Evolutionary conservation across 2,797 vertebrate species (phyloP).

Genomic region (Echiichthys vipera): DNA sequence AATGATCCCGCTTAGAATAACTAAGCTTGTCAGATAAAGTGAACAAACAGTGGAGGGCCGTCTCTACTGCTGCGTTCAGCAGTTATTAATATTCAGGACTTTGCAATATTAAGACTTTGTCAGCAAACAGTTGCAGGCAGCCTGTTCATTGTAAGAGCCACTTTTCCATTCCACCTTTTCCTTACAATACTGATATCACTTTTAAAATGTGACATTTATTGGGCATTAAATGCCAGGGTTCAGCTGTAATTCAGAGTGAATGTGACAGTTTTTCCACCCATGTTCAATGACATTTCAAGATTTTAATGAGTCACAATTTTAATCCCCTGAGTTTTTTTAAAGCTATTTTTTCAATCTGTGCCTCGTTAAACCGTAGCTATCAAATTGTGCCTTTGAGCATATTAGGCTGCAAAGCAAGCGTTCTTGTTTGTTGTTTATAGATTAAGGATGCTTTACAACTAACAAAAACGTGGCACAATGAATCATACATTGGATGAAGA

Average conservation of each 20-base stretch:
- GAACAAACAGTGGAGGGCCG: conserved; percentile 16
- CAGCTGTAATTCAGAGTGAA: conserved; percentile 43
- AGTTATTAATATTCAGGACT: conserved; percentile 61
- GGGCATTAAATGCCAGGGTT: conserved; percentile 45
- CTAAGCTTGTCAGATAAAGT: conserved; percentile 38
- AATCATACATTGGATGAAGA: conserved; percentile 54
- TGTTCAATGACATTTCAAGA: conserved; percentile 60
- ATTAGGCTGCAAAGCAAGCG: conserved; percentile 42
- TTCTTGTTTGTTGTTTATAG: conserved; percentile 55
- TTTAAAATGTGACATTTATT: conserved; percentile 59
- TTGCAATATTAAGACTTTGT: conserved; percentile 59
- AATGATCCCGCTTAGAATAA: conserved; percentile 20
- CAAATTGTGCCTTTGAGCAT: conserved; percentile 59
- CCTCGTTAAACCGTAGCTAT: conserved; percentile 54
- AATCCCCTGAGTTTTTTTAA: conserved; percentile 40
- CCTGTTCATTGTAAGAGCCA: conserved; percentile 51
- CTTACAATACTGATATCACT: conserved; percentile 27
- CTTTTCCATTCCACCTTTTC: conserved; percentile 31
- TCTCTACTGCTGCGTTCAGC: conserved; percentile 20
- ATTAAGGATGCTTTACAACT: conserved; percentile 54
- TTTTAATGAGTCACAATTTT: conserved; percentile 42
- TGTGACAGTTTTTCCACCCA: conserved; percentile 20
- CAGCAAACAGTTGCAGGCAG: conserved; percentile 58
- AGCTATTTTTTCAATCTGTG: conserved; percentile 55
- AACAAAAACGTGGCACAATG: conserved; percentile 61